These are phyloP conservation scores for Plemyria rubiginata DNA, from an alignment of 2,888 invertebrate genomes.

Conservation along the genomic window DNA sequence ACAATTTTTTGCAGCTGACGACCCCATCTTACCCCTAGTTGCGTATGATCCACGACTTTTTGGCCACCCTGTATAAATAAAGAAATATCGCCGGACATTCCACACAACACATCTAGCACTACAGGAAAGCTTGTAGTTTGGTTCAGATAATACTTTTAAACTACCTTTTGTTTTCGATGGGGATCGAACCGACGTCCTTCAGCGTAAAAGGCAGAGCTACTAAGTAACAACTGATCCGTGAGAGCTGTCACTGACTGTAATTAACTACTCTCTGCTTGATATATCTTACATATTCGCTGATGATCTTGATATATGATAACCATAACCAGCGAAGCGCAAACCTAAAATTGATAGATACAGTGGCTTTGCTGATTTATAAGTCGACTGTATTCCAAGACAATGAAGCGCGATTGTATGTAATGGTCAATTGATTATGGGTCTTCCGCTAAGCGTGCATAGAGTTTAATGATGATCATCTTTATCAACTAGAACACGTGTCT, in stretches of 20 bases:
- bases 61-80: no score
- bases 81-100: no score
- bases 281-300: not conserved
- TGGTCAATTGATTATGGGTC: conserved; percentile 13
- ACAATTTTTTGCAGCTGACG: no score
- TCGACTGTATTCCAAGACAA: conserved; percentile 23
- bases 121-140: no score
- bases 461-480: conserved; percentile 31
- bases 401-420: conserved; percentile 11
- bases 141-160: no score
- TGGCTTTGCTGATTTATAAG: conserved; percentile 10
- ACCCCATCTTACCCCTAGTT: no score
- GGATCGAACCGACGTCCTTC: no score
- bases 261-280: conserved; percentile 6
- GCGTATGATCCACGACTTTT: no score
- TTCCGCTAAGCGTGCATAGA: conserved; percentile 19
- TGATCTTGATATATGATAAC: conserved; percentile 7
- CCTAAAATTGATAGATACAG: conserved; percentile 17
- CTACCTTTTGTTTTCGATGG: no score
- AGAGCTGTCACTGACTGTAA: not conserved
- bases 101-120: no score
- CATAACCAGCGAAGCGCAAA: conserved; percentile 12
- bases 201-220: no score
- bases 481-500: conserved; percentile 33
- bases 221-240: no score